phyloP scores from a whole-genome alignment of 2,797 vertebrate species.

The Melanotaenia trifasciata region DNA sequence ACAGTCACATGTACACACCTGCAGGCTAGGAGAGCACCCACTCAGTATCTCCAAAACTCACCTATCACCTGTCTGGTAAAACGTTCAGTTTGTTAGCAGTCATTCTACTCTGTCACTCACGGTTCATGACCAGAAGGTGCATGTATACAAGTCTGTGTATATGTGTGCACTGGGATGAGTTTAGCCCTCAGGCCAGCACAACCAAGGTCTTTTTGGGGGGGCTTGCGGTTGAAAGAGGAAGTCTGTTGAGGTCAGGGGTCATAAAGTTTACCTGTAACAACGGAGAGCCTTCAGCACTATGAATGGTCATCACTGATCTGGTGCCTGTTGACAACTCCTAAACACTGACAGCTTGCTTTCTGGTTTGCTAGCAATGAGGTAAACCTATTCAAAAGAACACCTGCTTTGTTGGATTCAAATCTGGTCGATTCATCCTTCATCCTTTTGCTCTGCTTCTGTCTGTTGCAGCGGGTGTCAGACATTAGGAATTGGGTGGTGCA shows the following conservation, averaged over 20 bases:
- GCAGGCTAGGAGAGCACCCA: constrained; percentile 52
- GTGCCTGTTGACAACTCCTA: constrained; percentile 60
- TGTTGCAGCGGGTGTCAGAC: constrained; percentile 29
- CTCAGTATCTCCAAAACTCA: constrained; percentile 31
- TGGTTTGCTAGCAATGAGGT: constrained; percentile 24
- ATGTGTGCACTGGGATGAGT: constrained; percentile 25
- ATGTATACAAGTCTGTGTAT: constrained; percentile 38
- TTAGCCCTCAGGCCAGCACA: constrained; percentile 48
- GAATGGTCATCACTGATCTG: constrained; percentile 42
- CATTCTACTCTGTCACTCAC: constrained; percentile 65
- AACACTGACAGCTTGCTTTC: constrained; percentile 47
- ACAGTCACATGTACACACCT: constrained; percentile 66
- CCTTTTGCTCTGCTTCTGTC: constrained; percentile 17
- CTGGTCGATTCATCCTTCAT: constrained; percentile 50
- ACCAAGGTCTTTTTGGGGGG: constrained; percentile 17
- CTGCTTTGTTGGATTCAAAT: constrained; percentile 62
- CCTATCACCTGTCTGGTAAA: constrained; percentile 69
- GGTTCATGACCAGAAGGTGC: constrained; percentile 44
- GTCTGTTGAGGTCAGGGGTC: constrained; percentile 57
- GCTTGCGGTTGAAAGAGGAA: constrained; percentile 1
- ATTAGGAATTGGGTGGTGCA: constrained; percentile 42
- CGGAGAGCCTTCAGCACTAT: constrained; percentile 47
- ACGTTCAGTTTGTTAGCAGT: constrained; percentile 47
- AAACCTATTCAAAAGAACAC: constrained; percentile 55
- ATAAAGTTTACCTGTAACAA: constrained; percentile 60